phyloP scores from a whole-genome alignment of 2,888 invertebrate species.

The Anodontia alba region DNA sequence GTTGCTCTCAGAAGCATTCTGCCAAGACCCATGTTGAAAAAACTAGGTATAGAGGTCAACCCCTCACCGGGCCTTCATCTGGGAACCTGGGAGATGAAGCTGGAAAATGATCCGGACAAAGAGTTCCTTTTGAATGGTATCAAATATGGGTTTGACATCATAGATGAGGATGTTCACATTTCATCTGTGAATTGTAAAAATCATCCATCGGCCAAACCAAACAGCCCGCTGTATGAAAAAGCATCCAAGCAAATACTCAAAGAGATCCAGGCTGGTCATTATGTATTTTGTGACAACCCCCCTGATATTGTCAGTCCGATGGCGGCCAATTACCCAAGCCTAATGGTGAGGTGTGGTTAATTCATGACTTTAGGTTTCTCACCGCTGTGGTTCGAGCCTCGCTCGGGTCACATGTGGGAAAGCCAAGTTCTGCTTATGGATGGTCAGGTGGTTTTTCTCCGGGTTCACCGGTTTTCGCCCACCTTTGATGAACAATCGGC shows the following conservation, averaged over 20 bases:
- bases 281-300: constrained; percentile 2
- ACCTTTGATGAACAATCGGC: too few relatives aligned
- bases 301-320: constrained; percentile 26
- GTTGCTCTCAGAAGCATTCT: constrained; percentile 12
- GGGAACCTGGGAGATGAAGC: not conserved
- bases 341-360: constrained; percentile 31
- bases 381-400: too few relatives aligned
- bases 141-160: constrained; percentile 21
- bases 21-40: constrained; percentile 12
- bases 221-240: constrained; percentile 16
- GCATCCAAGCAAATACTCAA: not conserved
- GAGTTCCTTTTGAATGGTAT: constrained; percentile 17
- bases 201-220: constrained; percentile 13
- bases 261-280: constrained; percentile 2
- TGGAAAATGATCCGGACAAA: constrained; percentile 27
- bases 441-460: too few relatives aligned
- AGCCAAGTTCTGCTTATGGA: too few relatives aligned
- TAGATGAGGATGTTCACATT: not conserved
- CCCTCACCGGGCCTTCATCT: constrained; percentile 11
- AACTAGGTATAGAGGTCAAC: constrained; percentile 21
- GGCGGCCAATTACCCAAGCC: constrained; percentile 23
- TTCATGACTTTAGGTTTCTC: too few relatives aligned
- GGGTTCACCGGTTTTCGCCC: too few relatives aligned
- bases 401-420: too few relatives aligned
- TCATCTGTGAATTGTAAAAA: not conserved